Evolutionary conservation across 2,113 vertebrate genomes (phyloP), one percentile per base, ranked within the genome.

Genomic region (Anolis sagrei): DNA sequence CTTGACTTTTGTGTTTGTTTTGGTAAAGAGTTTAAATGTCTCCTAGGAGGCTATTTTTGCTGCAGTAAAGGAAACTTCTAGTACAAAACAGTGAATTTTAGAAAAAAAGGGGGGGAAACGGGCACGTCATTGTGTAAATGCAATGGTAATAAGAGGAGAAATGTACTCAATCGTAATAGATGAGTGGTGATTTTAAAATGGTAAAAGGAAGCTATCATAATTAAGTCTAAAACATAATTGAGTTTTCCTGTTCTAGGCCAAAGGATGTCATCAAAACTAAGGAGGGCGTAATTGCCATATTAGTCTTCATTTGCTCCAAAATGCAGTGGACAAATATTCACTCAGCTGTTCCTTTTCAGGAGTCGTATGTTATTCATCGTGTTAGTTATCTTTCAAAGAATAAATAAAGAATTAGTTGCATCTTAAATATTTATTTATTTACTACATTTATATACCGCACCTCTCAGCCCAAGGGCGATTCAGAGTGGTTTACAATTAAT

Each of bases 171-270:
- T 77, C 21, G 62, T 29, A n/a, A 44, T 70, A 10, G 36, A 62
- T 70, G 23, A 23, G 23, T 34, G 62, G 36, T 82, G 39, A 49
- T 68, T 70, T 80, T 70, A n/a, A 78, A 27, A 69, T 78, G 29
- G 36, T 19, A 58, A 76, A 27, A 87, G 80, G 74, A 87, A 82
- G 75, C n/a, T 27, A 44, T n/a, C 19, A 27, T 21, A 82, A 82
- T 58, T 82, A n/a, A 34, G 34, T 69, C 18, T 74, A 74, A 86
- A 51, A 13, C 66, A 29, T 80, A 86, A 86, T 81, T 76, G 58
- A 36, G n/a, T 81, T 80, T 86, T 29, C 54, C 23, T 23, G 11
- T 68, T 73, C 69, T 66, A 27, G 34, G 39, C 14, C 58, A 66
- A 69, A 80, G 54, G 54, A 74, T 64, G 34, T 74, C 69, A 51